Evolutionary conservation across 2,113 vertebrate genomes (phyloP), one percentile per base, ranked within the genome.

Genomic region (Brachypodius melanocephalos): DNA sequence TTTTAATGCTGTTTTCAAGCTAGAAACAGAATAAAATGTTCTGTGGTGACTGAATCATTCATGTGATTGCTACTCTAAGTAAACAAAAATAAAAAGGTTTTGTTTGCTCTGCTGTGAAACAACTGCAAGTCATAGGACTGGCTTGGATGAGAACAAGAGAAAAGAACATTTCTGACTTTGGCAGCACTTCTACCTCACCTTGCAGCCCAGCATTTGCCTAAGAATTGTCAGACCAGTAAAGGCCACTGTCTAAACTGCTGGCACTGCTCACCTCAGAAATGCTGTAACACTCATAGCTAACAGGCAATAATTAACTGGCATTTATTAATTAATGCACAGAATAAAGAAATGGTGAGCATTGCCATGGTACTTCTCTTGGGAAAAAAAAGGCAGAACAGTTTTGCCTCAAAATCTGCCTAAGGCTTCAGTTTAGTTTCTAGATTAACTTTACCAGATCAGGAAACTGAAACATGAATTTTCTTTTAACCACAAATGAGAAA

Each of bases 41-140:
- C 89, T 52, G 45, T 93, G 65, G 59, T 45, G 92, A 90, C 11
- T 2, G 17, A 94, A 61, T 85, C 67, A 71, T 88, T 94, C 95
- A 93, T 54, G 45, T 68, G 72, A 89, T 61, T 78, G 34, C 68
- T 84, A n/a, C 69, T 67, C 85, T 85, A 90, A 96, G 71, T 65
- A 97, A 96, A 63, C 42, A 93, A 88, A 88, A 90, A 17, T 48
- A 89, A 89, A 94, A 79, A 73, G 19, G 38, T 88, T 96, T 93
- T 96, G 91, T 95, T 97, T 92, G 34, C 48, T 95, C 51, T 82
- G n/a, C 89, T 90, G 68, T 73, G 62, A 94, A 96, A 94, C 90
- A 89, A 92, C 71, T 80, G 75, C 48, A 87, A 76, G 84, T 89
- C 92, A 78, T 20, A 66, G 66, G 72, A 86, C 80, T 85, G 82